These are phyloP conservation scores for Elegia similella DNA, from an alignment of 2,888 invertebrate species.

Conservation along the genomic window DNA sequence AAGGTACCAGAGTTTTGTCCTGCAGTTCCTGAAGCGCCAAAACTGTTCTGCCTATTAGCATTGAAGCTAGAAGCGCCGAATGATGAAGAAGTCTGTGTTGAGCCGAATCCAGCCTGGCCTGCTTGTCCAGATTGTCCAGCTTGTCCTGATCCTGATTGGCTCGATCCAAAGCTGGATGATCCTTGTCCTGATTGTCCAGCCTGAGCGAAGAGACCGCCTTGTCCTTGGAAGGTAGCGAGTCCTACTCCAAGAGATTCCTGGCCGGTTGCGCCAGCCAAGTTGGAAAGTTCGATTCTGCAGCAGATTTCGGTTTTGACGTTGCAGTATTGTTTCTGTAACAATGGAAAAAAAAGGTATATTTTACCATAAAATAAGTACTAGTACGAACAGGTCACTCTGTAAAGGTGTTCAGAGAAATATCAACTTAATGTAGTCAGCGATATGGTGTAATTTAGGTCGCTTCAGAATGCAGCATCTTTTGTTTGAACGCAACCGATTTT, in stretches of 20 bases:
- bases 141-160: conserved; percentile 22
- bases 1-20: conserved; percentile 20
- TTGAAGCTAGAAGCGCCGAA: conserved; percentile 33
- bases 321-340: conserved; percentile 76
- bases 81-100: conserved; percentile 23
- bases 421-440: too few relatives aligned
- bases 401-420: too few relatives aligned
- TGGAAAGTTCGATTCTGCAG: conserved; percentile 65
- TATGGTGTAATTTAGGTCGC: too few relatives aligned
- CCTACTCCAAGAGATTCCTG: conserved; percentile 55
- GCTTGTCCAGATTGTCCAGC: conserved; percentile 16
- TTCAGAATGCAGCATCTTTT: too few relatives aligned
- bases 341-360: conserved; percentile 24
- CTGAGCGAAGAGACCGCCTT: conserved; percentile 45
- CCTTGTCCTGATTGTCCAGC: conserved; percentile 33
- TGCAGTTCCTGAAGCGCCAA: conserved; percentile 6
- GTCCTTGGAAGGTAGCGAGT: conserved; percentile 51
- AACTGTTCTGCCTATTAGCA: conserved; percentile 26
- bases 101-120: conserved; percentile 24
- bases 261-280: conserved; percentile 43
- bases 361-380: too few relatives aligned
- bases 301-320: conserved; percentile 69
- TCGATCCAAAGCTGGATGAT: conserved; percentile 17
- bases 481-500: too few relatives aligned
- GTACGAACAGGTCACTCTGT: too few relatives aligned